phyloP scores from a whole-genome alignment of 2,888 invertebrate genomes.

The Cephus pulcher region DNA sequence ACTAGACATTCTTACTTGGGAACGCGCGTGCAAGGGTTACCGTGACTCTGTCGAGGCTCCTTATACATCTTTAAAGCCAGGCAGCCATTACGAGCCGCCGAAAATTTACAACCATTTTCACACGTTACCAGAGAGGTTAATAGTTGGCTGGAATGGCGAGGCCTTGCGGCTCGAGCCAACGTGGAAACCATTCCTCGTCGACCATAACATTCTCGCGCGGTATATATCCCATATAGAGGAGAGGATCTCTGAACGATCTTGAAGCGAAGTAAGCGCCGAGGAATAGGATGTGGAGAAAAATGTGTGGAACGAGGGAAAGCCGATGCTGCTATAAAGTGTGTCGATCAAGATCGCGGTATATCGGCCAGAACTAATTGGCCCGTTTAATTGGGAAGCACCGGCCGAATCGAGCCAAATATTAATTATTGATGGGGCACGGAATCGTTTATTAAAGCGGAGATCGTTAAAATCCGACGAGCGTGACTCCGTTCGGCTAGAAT shows the following conservation, averaged over 20 bases:
- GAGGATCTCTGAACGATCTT: neutral
- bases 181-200: neutral
- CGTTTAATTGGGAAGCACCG: conserved; percentile 59
- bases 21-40: conserved; percentile 29
- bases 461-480: neutral
- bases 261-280: neutral
- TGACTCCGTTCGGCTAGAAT: neutral
- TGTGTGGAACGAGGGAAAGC: neutral
- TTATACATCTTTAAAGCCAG: conserved; percentile 58
- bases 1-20: conserved; percentile 61
- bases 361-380: conserved; percentile 62
- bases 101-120: conserved; percentile 64
- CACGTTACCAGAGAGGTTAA: conserved; percentile 57
- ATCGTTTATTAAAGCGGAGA: conserved; percentile 14
- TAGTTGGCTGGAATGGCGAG: conserved; percentile 41
- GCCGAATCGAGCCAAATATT: conserved; percentile 57
- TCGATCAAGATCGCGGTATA: conserved; percentile 36
- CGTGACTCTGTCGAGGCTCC: conserved; percentile 36
- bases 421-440: conserved; percentile 58
- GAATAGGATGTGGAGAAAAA: neutral
- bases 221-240: neutral
- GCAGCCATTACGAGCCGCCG: conserved; percentile 56
- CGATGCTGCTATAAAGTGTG: neutral
- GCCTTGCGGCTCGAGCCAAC: conserved; percentile 7
- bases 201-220: neutral